These are phyloP conservation scores for Enteromius argenteus DNA, from an alignment of 2,797 vertebrate genomes.

Conservation along the genomic window DNA sequence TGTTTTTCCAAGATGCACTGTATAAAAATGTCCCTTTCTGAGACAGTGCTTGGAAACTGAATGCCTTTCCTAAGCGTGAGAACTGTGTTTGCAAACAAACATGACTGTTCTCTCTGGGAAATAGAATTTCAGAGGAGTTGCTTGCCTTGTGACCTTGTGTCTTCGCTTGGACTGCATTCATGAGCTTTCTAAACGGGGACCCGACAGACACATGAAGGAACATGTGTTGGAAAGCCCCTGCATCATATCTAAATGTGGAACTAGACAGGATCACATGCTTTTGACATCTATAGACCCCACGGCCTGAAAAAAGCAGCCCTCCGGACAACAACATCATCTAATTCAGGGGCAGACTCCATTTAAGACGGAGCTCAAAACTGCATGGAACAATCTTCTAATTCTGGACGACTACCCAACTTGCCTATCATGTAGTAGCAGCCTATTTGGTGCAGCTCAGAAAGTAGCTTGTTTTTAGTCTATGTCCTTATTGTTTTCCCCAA, in stretches of 20 bases:
- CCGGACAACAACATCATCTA: slow-evolving; percentile 50
- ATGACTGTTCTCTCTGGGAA: slow-evolving; percentile 24
- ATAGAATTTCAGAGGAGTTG: slow-evolving; percentile 18
- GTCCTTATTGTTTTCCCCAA: background rate
- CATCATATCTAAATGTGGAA: slow-evolving; percentile 61
- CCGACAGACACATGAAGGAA: slow-evolving; percentile 45
- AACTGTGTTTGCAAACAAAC: slow-evolving; percentile 23
- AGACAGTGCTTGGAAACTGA: background rate
- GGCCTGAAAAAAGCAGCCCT: slow-evolving; percentile 31
- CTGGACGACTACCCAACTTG: slow-evolving; percentile 4
- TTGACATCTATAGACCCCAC: slow-evolving; percentile 57
- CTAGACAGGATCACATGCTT: slow-evolving; percentile 56
- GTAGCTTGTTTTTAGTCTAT: background rate
- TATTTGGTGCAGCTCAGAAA: background rate
- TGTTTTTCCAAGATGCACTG: slow-evolving; percentile 25
- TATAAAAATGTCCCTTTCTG: slow-evolving; percentile 7
- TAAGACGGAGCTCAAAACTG: slow-evolving; percentile 21
- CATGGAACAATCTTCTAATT: slow-evolving; percentile 31
- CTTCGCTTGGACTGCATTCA: slow-evolving; percentile 19
- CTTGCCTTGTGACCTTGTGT: slow-evolving; percentile 44
- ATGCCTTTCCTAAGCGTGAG: background rate
- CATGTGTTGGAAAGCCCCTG: slow-evolving; percentile 66
- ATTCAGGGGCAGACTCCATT: slow-evolving; percentile 42
- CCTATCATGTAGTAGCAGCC: background rate
- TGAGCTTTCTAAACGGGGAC: slow-evolving; percentile 39